Conservation (phyloP, 2,888 invertebrate genomes). For the Anoplius nigerrimus region DNA sequence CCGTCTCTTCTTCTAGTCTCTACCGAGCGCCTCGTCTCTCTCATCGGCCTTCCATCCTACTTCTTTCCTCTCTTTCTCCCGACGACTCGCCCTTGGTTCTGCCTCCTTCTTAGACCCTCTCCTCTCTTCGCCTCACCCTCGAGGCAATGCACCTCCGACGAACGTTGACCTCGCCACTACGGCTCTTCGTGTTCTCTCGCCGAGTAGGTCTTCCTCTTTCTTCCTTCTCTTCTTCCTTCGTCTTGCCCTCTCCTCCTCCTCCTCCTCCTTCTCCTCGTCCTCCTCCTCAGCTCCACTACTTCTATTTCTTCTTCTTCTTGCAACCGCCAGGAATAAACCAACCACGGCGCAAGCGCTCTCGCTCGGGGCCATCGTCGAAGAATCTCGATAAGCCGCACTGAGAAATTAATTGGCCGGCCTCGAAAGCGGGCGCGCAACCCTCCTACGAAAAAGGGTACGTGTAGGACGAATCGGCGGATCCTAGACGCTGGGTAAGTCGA, state of each 20-base stretch:
- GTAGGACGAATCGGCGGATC: conserved; percentile 22
- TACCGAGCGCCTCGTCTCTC: conserved; percentile 28
- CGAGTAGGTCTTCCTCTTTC: conserved; percentile 37
- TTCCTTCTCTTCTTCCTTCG: conserved; percentile 25
- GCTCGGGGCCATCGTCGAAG: conserved; percentile 60
- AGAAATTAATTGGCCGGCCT: conserved; percentile 68
- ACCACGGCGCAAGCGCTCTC: conserved; percentile 48
- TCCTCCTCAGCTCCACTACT: conserved; percentile 39
- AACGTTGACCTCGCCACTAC: conserved; percentile 66
- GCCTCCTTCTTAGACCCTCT: conserved; percentile 20
- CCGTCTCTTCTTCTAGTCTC: conserved; percentile 9
- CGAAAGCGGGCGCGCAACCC: conserved; percentile 42
- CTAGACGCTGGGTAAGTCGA: conserved; percentile 12
- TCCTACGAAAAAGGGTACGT: conserved; percentile 28
- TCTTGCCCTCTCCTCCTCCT: conserved; percentile 31
- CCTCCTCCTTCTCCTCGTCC: conserved; percentile 45
- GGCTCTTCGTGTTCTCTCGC: conserved; percentile 46
- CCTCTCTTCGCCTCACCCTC: conserved; percentile 46
- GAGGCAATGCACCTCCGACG: conserved; percentile 72
- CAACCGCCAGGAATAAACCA: conserved; percentile 65
- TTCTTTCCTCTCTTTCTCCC: conserved; percentile 18
- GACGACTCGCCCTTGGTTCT: conserved; percentile 4
- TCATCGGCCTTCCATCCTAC: conserved; percentile 16
- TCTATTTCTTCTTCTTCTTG: conserved; percentile 41
- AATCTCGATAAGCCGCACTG: conserved; percentile 67